Evolutionary conservation across 2,113 vertebrate species (phyloP).

Genomic region (Takifugu bimaculatus): DNA sequence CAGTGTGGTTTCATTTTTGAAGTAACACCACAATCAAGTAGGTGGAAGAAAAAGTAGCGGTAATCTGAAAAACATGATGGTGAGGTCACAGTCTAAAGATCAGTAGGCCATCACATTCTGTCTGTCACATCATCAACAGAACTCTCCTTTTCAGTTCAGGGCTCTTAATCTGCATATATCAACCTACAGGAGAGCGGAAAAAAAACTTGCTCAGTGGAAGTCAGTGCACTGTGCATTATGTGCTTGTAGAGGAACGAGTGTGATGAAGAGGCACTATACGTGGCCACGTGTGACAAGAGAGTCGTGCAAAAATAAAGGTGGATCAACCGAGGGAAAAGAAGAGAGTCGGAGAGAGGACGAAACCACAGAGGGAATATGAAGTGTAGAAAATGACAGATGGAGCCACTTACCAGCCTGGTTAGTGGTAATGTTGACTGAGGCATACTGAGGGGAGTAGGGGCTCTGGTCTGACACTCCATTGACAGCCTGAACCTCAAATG

Average conservation of each 20-base stretch:
- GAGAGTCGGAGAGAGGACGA: conserved; percentile 7
- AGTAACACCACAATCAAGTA: conserved; percentile 30
- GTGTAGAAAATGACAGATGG: conserved; percentile 48
- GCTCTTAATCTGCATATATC: conserved; percentile 58
- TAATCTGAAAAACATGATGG: conserved; percentile 44
- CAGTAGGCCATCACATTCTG: conserved; percentile 58
- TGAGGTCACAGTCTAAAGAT: conserved; percentile 68
- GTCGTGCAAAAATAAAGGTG: conserved; percentile 14
- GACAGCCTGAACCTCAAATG: conserved; percentile 96
- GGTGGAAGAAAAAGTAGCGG: conserved; percentile 33
- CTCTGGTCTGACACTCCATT: conserved; percentile 98
- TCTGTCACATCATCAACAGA: conserved; percentile 57
- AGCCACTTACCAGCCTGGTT: conserved; percentile 92
- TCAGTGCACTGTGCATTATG: conserved; percentile 39
- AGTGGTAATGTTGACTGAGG: conserved; percentile 96
- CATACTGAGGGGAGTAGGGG: conserved; percentile 91
- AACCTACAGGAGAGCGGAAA: conserved; percentile 33
- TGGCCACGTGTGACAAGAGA: background rate
- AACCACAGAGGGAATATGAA: conserved; percentile 31
- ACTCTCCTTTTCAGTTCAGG: conserved; percentile 41
- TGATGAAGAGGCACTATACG: conserved; percentile 33
- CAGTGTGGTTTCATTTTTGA: background rate
- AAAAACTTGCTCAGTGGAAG: conserved; percentile 23
- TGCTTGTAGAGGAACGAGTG: conserved; percentile 35
- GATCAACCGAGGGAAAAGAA: background rate